phyloP scores from a whole-genome alignment of 1,140 invertebrate genomes.

The Heliconius hewitsoni region DNA sequence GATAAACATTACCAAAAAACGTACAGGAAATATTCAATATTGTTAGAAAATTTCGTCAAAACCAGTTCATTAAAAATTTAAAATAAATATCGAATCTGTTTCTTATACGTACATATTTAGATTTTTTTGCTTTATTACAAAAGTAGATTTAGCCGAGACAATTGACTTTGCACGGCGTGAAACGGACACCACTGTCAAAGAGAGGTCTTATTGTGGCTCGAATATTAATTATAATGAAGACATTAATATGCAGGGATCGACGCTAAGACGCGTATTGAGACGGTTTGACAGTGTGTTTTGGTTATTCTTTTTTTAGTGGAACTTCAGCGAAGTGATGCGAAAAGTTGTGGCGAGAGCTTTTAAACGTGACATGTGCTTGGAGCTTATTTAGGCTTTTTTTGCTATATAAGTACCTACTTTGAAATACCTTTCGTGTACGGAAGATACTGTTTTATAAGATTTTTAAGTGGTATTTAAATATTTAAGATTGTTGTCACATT shows the following conservation, averaged over 20 bases:
- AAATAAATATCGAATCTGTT: background rate
- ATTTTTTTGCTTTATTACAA: conserved; percentile 47
- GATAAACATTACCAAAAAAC: background rate
- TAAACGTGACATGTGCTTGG: background rate
- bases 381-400: background rate
- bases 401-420: background rate
- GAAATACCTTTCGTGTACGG: background rate
- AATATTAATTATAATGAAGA: conserved; percentile 62
- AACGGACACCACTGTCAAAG: conserved; percentile 68
- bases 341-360: background rate
- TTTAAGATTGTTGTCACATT: background rate
- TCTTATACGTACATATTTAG: conserved; percentile 1
- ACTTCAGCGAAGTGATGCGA: conserved; percentile 7
- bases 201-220: conserved; percentile 48
- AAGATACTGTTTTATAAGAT: background rate
- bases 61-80: background rate
- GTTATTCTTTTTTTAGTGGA: conserved; percentile 2
- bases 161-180: conserved; percentile 71
- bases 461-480: background rate
- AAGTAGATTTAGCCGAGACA: conserved; percentile 68
- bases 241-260: conserved; percentile 48
- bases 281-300: conserved; percentile 20
- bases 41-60: background rate
- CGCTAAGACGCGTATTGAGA: conserved; percentile 33
- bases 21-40: conserved; percentile 9